phyloP scores from a whole-genome alignment of 2,888 invertebrate genomes.

The Mythimna vitellina region DNA sequence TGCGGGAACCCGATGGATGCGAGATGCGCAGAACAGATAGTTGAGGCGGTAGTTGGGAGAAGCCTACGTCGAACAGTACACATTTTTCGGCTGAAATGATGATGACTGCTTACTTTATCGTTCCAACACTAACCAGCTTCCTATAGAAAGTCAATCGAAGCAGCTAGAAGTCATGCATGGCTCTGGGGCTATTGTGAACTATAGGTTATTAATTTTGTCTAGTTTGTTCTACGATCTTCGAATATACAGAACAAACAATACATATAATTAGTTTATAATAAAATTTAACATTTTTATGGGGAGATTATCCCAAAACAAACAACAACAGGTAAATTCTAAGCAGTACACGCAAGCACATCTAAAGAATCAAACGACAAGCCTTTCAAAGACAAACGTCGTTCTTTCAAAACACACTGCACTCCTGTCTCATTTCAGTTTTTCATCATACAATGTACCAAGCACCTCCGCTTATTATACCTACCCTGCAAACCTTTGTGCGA shows the following conservation, averaged over 20 bases:
- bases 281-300: not conserved
- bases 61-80: too few species aligned
- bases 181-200: too few species aligned
- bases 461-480: conserved; percentile 77
- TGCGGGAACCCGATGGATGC: too few species aligned
- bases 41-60: too few species aligned
- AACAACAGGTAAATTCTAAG: not conserved
- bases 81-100: too few species aligned
- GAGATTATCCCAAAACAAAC: not conserved
- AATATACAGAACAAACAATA: too few species aligned
- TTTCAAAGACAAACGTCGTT: conserved; percentile 76
- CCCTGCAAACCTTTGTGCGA: conserved; percentile 83
- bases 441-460: conserved; percentile 80
- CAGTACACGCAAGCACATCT: not conserved
- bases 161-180: too few species aligned
- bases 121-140: too few species aligned
- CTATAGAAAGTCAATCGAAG: too few species aligned
- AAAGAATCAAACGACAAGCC: conserved; percentile 13
- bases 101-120: too few species aligned
- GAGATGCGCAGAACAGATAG: too few species aligned
- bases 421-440: conserved; percentile 78
- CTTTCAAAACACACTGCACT: conserved; percentile 76
- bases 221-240: too few species aligned
- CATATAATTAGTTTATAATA: not conserved
- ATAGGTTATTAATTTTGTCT: not conserved